Conservation (phyloP, 2,888 invertebrate genomes). For the Psylliodes chrysocephalus region DNA sequence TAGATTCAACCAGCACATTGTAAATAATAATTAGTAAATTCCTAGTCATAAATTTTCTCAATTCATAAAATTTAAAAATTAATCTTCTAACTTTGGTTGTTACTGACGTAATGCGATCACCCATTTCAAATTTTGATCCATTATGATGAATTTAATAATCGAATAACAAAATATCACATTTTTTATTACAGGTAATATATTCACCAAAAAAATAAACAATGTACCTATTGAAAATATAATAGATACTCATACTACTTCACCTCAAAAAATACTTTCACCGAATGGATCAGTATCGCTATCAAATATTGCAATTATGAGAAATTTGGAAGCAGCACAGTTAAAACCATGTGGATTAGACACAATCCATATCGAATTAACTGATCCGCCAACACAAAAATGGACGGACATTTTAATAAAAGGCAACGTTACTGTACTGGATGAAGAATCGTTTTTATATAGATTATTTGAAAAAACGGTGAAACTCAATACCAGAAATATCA, state of each 20-base stretch:
- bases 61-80: too few species aligned
- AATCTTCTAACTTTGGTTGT: too few species aligned
- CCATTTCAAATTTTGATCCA: too few species aligned
- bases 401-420: slow-evolving; percentile 44
- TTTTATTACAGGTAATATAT: background rate
- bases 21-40: too few species aligned
- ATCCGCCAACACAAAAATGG: slow-evolving; percentile 49
- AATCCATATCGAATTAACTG: slow-evolving; percentile 41
- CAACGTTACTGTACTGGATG: slow-evolving; percentile 51
- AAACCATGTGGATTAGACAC: slow-evolving; percentile 46
- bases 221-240: slow-evolving; percentile 46
- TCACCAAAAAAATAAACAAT: slow-evolving; percentile 42
- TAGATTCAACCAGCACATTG: too few species aligned
- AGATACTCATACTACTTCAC: slow-evolving; percentile 42
- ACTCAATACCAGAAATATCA: slow-evolving; percentile 45
- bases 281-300: slow-evolving; percentile 39
- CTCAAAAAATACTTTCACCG: slow-evolving; percentile 46
- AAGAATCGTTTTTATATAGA: slow-evolving; percentile 43
- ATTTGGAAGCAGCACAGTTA: slow-evolving; percentile 39
- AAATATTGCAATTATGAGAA: slow-evolving; percentile 33
- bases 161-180: too few species aligned
- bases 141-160: too few species aligned
- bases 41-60: too few species aligned
- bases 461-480: slow-evolving; percentile 54
- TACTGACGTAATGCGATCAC: too few species aligned